Conservation (phyloP, 2,888 invertebrate genomes). For the Tetramorium bicarinatum region DNA sequence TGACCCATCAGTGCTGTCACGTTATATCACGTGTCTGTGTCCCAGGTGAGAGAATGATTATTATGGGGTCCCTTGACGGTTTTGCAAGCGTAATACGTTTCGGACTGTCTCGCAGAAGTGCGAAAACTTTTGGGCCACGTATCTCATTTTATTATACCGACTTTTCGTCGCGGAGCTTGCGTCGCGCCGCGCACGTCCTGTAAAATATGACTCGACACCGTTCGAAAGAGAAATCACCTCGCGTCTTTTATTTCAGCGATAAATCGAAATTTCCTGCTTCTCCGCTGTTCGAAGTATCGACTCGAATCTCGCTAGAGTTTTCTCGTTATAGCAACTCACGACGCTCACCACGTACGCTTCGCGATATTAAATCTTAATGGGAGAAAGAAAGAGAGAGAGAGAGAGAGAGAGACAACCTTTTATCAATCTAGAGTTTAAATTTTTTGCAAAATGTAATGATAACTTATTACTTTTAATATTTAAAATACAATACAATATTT, state of each 20-base stretch:
- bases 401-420: background rate
- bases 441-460: slow-evolving; percentile 5
- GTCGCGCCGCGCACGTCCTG: slow-evolving; percentile 19
- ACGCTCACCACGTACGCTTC: background rate
- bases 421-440: background rate
- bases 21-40: slow-evolving; percentile 13
- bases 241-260: slow-evolving; percentile 67
- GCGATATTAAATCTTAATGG: slow-evolving; percentile 40
- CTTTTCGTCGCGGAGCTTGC: slow-evolving; percentile 60
- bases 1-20: slow-evolving; percentile 27
- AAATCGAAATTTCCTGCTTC: slow-evolving; percentile 61
- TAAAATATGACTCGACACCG: slow-evolving; percentile 56
- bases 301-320: slow-evolving; percentile 27
- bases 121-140: slow-evolving; percentile 36
- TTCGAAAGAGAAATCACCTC: slow-evolving; percentile 51
- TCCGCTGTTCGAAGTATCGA: slow-evolving; percentile 50
- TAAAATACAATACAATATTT: background rate
- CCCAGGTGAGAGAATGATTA: slow-evolving; percentile 43
- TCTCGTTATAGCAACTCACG: background rate
- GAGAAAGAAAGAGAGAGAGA: background rate
- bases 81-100: slow-evolving; percentile 13
- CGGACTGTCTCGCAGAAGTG: slow-evolving; percentile 37
- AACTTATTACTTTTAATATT: slow-evolving; percentile 20
- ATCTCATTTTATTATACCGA: slow-evolving; percentile 68
- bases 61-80: slow-evolving; percentile 26